phyloP scores from a whole-genome alignment of 2,797 vertebrate genomes.

The Xenops minutus region DNA sequence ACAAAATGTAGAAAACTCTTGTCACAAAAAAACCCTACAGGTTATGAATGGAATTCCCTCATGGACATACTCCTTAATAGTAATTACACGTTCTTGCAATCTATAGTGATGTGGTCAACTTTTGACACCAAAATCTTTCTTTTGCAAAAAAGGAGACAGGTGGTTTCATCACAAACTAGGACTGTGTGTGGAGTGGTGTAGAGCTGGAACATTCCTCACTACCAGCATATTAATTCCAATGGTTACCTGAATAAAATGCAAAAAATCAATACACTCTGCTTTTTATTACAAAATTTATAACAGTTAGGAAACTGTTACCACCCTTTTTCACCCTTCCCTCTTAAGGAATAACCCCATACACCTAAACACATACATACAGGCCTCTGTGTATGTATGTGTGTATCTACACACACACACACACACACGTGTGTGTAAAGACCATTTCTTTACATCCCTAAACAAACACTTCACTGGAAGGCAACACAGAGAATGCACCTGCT shows the following conservation, averaged over 20 bases:
- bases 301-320: neutral
- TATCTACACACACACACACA: neutral
- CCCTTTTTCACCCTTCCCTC: neutral
- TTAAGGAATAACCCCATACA: neutral
- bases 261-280: neutral
- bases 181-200: neutral
- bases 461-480: neutral
- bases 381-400: neutral
- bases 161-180: neutral
- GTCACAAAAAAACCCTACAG: neutral
- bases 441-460: neutral
- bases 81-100: neutral
- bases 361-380: neutral
- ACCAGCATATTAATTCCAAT: neutral
- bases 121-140: neutral
- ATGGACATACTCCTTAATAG: neutral
- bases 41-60: neutral
- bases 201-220: neutral
- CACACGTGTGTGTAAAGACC: neutral
- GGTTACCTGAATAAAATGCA: neutral
- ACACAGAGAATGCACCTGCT: neutral
- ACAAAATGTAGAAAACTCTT: neutral
- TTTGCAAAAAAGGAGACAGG: neutral
- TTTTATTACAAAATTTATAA: neutral
- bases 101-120: neutral